Conservation (phyloP, 2,888 invertebrate genomes). For the Ditylenchus weischeri region DNA sequence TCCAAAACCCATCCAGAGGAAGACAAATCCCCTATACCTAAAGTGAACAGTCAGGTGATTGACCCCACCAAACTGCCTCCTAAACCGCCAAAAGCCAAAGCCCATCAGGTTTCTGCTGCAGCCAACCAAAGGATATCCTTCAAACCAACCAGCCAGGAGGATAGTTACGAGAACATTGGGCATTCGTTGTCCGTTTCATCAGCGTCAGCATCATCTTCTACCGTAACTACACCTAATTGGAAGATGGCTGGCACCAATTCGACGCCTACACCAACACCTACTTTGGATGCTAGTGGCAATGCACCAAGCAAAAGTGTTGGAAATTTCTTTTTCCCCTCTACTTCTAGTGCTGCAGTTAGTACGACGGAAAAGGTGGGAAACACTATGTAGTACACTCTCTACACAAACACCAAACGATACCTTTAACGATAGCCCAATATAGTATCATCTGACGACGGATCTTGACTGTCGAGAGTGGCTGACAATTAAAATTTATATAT, state of each 20-base stretch:
- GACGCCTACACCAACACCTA: background rate
- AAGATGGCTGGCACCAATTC: background rate
- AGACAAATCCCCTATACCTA: too few relatives aligned
- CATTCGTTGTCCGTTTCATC: background rate
- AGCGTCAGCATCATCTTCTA: slow-evolving; percentile 15
- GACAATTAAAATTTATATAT: too few relatives aligned
- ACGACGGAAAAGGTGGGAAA: too few relatives aligned
- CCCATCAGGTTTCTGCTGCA: background rate
- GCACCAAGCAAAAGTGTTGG: background rate
- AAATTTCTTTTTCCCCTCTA: slow-evolving; percentile 4
- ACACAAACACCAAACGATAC: too few relatives aligned
- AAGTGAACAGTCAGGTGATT: background rate
- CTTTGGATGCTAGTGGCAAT: too few relatives aligned
- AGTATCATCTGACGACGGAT: too few relatives aligned
- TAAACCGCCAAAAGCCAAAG: background rate
- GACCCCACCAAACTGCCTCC: background rate
- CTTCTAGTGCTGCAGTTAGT: background rate
- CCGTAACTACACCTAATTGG: slow-evolving; percentile 16
- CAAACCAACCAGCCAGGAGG: background rate
- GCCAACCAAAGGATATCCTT: slow-evolving; percentile 1
- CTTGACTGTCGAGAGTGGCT: too few relatives aligned
- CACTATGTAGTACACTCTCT: too few relatives aligned
- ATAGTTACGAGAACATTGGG: background rate
- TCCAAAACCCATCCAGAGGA: too few relatives aligned
- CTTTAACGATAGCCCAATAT: too few relatives aligned